These are phyloP conservation scores for Protomyctophum bolini DNA, from an alignment of 2,113 vertebrate species.

Conservation along the genomic window DNA sequence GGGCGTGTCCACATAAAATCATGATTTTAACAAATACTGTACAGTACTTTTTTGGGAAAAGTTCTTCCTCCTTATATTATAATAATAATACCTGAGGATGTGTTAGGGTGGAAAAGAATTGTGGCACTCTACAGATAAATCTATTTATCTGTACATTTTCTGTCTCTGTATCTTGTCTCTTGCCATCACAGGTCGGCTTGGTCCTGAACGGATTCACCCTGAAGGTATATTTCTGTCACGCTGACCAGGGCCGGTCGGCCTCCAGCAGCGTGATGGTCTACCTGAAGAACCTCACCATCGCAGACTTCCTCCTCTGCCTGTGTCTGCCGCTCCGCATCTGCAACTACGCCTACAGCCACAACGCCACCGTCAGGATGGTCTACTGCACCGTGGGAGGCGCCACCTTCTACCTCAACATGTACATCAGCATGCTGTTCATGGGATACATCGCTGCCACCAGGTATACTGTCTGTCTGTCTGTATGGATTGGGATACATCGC, in stretches of 20 bases:
- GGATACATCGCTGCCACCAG: constrained; percentile 76
- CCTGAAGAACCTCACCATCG: constrained; percentile 74
- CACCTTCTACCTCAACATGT: constrained; percentile 78
- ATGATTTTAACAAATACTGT: too few relatives aligned
- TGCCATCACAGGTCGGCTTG: constrained; percentile 49
- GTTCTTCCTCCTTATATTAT: too few relatives aligned
- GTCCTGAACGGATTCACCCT: constrained; percentile 73
- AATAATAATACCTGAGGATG: too few relatives aligned
- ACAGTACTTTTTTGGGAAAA: too few relatives aligned
- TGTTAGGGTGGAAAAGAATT: too few relatives aligned
- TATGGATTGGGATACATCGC: too few relatives aligned
- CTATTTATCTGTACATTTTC: too few relatives aligned
- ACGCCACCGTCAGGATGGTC: neutral
- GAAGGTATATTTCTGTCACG: constrained; percentile 66
- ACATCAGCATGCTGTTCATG: constrained; percentile 81
- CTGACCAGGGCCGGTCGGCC: neutral
- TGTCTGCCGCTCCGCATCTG: constrained; percentile 66
- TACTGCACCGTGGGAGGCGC: constrained; percentile 72
- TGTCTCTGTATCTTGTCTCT: too few relatives aligned
- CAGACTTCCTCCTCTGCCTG: constrained; percentile 75
- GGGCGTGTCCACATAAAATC: too few relatives aligned
- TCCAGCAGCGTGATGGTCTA: constrained; percentile 69
- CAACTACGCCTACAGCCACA: constrained; percentile 42
- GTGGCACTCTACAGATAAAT: too few relatives aligned
- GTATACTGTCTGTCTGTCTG: constrained; percentile 38